Conservation (phyloP, 2,888 invertebrate genomes). For the Zaprionus bogoriensis region DNA sequence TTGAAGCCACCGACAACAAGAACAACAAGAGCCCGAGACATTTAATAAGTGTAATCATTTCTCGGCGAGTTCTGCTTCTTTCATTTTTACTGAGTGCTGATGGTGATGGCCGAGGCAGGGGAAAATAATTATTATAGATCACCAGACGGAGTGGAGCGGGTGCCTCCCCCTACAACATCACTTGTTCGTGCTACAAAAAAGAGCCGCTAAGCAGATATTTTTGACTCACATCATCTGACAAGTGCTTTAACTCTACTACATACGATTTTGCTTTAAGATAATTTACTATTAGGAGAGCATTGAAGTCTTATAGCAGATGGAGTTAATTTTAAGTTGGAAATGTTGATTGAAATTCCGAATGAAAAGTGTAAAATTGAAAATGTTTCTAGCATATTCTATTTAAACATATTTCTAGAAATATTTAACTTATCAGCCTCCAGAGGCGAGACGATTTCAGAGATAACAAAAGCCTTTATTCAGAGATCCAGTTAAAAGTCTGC, state of each 20-base stretch:
- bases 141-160: slow-evolving; percentile 6
- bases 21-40: slow-evolving; percentile 31
- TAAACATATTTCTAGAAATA: not conserved
- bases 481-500: not conserved
- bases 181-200: slow-evolving; percentile 31
- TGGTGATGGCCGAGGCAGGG: slow-evolving; percentile 18
- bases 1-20: slow-evolving; percentile 33
- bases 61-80: slow-evolving; percentile 17
- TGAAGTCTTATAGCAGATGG: not conserved
- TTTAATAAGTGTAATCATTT: slow-evolving; percentile 57
- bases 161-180: slow-evolving; percentile 34
- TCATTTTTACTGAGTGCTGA: slow-evolving; percentile 25
- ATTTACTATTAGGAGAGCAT: not conserved
- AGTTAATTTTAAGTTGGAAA: not conserved
- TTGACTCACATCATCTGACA: not conserved
- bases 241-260: not conserved
- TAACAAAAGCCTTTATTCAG: too few species aligned
- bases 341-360: not conserved
- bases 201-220: not conserved
- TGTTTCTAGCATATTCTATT: not conserved
- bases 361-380: not conserved
- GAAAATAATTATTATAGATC: slow-evolving; percentile 35
- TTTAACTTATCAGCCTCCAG: not conserved
- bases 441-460: too few species aligned
- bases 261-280: not conserved